Base-by-base conservation (phyloP, 2,113 vertebrate genomes). In the Megaleporinus macrocephalus region DNA sequence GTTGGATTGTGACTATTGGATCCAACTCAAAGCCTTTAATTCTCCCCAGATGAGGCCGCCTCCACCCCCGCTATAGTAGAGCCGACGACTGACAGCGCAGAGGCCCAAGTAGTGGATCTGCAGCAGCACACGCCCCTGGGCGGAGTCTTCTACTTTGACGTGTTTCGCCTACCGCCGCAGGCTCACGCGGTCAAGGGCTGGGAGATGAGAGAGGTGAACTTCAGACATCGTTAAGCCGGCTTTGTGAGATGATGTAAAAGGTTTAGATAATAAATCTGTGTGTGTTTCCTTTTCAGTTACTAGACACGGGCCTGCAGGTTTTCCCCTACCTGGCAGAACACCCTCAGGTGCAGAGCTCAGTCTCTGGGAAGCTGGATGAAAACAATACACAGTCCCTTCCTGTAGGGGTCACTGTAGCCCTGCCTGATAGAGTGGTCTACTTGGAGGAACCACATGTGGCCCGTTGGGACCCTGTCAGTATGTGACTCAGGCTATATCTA, bases 391-490 rank as follows among this genome's bases (percentile, higher is more conserved):
- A 53, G 10, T 18, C 71, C 0, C 86, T 86, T 0, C 88, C 90
- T 12, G 61, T 97, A 14, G 91, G 90, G 20, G 88, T 96, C 80
- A 93, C 87, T 0, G 86, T 99, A 6, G 49, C 47, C 0, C 85
- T 97, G 20, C 90, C 94, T 0, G 81, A 95, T 0, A 76, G 62
- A 0, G 93, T 96, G 0, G 27, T 95, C 4, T 96, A 96, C 86
- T 93, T 97, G 80, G 83, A 95, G 83, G 78, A 93, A 0, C 97
- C 97, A 1, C n/a, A 88, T 51, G 87, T 97, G 61, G 96, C 93
- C 47, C 87, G 91, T 69, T 98, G 97, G 97, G 95, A 98, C 82
- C 57, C 90, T 78, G 66, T 87, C 91, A 94, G 96, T 98, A 26
- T 9, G 51, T 55, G 65, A 57, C 11, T 66, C 11, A 51, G 22